Evolutionary conservation across 2,888 invertebrate genomes (phyloP).

Genomic region (Lepidochitona cinerea): DNA sequence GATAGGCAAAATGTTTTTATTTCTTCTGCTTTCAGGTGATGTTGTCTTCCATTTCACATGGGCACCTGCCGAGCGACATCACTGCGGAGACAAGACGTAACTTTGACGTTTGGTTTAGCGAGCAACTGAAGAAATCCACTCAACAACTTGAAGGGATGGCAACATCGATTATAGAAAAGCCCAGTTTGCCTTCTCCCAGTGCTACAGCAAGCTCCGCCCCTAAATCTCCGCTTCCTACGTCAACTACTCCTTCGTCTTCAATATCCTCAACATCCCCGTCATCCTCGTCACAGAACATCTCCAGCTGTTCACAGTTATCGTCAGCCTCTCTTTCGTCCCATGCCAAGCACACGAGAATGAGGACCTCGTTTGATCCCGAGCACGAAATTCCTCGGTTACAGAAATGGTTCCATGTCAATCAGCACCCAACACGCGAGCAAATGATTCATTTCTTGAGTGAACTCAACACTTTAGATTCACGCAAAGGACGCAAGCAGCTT

Average conservation of each 20-base stretch:
- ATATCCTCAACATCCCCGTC: conserved; percentile 6
- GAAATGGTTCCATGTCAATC: conserved; percentile 97
- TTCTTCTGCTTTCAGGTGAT: conserved; percentile 57
- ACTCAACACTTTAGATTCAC: conserved; percentile 91
- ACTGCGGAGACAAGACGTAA: conserved; percentile 88
- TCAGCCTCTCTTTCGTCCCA: not conserved
- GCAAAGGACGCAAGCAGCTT: conserved; percentile 86
- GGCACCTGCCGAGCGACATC: conserved; percentile 77
- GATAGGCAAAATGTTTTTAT: not conserved
- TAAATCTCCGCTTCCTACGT: conserved; percentile 33
- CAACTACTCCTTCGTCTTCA: conserved; percentile 20
- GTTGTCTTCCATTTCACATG: conserved; percentile 86
- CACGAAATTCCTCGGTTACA: conserved; percentile 95
- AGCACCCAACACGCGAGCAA: conserved; percentile 96
- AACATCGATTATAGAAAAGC: not conserved
- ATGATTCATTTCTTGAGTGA: conserved; percentile 96
- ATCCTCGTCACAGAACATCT: not conserved
- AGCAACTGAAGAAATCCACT: conserved; percentile 45
- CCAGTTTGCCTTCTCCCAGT: conserved; percentile 6
- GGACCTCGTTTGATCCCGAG: conserved; percentile 97
- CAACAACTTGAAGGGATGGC: not conserved
- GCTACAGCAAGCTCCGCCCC: conserved; percentile 21
- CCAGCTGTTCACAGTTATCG: not conserved
- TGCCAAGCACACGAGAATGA: conserved; percentile 78
- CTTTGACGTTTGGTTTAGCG: conserved; percentile 91